phyloP scores from a whole-genome alignment of 2,113 vertebrate species.

The Cettia cetti region DNA sequence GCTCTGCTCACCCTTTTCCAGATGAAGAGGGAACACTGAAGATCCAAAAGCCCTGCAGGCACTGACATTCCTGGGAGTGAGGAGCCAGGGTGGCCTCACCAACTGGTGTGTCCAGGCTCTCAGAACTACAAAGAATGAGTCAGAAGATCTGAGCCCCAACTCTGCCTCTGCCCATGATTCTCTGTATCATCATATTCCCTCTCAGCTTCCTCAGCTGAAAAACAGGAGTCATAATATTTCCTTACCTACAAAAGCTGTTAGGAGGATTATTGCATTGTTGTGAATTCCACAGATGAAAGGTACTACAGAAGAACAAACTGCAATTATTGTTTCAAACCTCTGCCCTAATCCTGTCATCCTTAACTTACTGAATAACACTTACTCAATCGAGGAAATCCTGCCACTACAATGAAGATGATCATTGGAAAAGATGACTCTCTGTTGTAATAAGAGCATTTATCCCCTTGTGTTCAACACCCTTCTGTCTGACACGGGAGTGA shows the following conservation, averaged over 20 bases:
- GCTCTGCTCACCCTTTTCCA: not conserved
- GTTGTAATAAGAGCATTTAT: slow-evolving; percentile 31
- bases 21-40: not conserved
- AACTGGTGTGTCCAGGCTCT: not conserved
- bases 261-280: slow-evolving; percentile 47
- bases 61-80: not conserved
- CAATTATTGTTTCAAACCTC: slow-evolving; percentile 59
- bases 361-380: slow-evolving; percentile 20
- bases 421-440: slow-evolving; percentile 1
- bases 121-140: not conserved
- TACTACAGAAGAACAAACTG: slow-evolving; percentile 41
- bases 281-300: slow-evolving; percentile 53
- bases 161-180: not conserved
- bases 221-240: not conserved
- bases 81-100: not conserved
- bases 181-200: not conserved
- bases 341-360: slow-evolving; percentile 42
- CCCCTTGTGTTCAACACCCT: not conserved
- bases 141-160: not conserved
- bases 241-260: slow-evolving; percentile 13
- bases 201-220: not conserved
- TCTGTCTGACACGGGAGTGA: not conserved
- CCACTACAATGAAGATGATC: slow-evolving; percentile 15
- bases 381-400: slow-evolving; percentile 23
- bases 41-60: not conserved